phyloP scores from a whole-genome alignment of 2,797 vertebrate genomes.

The Catamblyrhynchus diadema region DNA sequence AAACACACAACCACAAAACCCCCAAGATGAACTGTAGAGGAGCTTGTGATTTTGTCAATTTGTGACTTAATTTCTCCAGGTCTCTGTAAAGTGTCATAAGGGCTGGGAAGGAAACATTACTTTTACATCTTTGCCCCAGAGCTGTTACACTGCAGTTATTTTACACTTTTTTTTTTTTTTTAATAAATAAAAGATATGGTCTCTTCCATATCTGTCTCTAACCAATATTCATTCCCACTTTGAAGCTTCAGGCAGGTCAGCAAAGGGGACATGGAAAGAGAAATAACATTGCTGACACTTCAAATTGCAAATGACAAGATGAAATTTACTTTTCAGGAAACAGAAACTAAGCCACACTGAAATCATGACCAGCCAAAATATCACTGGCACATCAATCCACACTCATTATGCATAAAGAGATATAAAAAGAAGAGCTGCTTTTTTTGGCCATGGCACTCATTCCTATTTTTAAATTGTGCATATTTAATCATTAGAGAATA shows the following conservation, averaged over 20 bases:
- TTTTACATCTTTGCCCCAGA: not conserved
- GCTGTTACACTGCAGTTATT: not conserved
- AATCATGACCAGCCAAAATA: constrained; percentile 54
- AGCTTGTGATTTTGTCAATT: not conserved
- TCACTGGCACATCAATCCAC: constrained; percentile 46
- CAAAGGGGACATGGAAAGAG: not conserved
- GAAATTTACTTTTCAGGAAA: constrained; percentile 20
- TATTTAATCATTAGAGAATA: constrained; percentile 63
- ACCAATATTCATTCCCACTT: not conserved
- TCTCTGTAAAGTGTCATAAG: not conserved
- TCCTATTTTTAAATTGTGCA: constrained; percentile 52
- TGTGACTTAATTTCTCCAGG: not conserved
- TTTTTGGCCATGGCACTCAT: constrained; percentile 42
- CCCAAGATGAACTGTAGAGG: not conserved
- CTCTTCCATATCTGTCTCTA: not conserved
- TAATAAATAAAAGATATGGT: not conserved
- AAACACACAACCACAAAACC: not conserved
- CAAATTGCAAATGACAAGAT: not conserved
- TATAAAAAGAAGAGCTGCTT: constrained; percentile 53
- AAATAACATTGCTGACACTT: not conserved
- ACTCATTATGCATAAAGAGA: not conserved
- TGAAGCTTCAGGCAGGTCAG: constrained; percentile 5
- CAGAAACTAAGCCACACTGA: not conserved
- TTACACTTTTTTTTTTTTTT: not conserved
- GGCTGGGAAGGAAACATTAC: not conserved